Base-by-base conservation (phyloP, 2,888 invertebrate species). In the Brenthis ino region DNA sequence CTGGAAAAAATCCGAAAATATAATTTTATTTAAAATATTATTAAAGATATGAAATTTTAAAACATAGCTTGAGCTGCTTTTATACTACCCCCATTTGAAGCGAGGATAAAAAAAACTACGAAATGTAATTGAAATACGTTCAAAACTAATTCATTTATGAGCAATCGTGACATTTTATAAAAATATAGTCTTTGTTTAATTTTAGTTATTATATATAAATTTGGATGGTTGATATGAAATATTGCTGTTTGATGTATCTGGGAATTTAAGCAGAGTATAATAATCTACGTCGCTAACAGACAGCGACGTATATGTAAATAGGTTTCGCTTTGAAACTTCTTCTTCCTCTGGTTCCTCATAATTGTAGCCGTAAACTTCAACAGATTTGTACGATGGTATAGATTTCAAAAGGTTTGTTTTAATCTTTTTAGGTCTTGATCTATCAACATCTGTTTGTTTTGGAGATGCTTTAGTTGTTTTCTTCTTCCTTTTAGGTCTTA, bases 321-420 rank as follows among this genome's bases (percentile, higher is more conserved):
- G 53, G 0, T 70, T 48, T 13, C 73, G 69, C 53, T 73, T 76
- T 6, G 65, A 58, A n/a, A 53, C 13, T 47, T 53, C 20, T 3
- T 14, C 56, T 55, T 68, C 71, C 0, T 64, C 64, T 1, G 64
- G 57, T 13, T 73, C 68, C 65, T 82, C 79, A 13, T 80, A 83
- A 64, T 85, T 82, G 13, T 73, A 82, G 0, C 80, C 82, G 8
- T 76, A 77, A 0, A 87, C 86, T 75, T 82, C 75, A 33, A 87
- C 68, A 0, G 86, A 85, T 69, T 81, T 82, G 8, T 70, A 61
- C 0, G 85, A 85, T 1, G 73, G 69, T 12, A 50, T 55, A 6
- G 20, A 8, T 37, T 50, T 24, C 16, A 16, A 6, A 1, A 13
- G 8, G n/a, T 47, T 24, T 43, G 6, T 8, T 37, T 63, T 53